Evolutionary conservation across 2,888 invertebrate genomes (phyloP).

Genomic region (Parnassius orleans): DNA sequence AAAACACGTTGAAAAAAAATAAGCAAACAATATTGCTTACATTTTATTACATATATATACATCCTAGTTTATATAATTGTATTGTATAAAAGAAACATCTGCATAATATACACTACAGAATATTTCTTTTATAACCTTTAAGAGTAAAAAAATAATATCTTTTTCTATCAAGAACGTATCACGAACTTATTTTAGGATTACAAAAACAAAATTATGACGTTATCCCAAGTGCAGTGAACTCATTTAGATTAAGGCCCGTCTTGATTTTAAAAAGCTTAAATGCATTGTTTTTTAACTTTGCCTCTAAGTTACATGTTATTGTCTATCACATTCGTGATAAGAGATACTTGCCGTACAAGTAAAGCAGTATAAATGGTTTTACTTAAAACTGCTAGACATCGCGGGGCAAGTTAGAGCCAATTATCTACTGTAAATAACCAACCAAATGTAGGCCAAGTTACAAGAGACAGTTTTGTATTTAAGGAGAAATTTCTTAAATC

Average conservation of each 20-base stretch:
- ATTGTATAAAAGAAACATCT: no score
- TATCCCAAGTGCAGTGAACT: constrained; percentile 9
- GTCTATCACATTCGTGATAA: constrained; percentile 12
- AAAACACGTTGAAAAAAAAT: no score
- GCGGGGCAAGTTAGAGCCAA: constrained; percentile 4
- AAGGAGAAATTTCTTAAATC: no score
- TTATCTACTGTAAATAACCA: constrained; percentile 8
- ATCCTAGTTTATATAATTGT: no score
- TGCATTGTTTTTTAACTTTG: constrained; percentile 7
- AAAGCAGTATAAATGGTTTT: constrained; percentile 8
- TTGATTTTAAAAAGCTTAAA: constrained; percentile 10
- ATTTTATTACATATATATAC: no score
- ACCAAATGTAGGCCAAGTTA: constrained; percentile 9
- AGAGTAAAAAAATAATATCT: no score
- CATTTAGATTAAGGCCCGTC: constrained; percentile 13
- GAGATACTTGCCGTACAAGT: constrained; percentile 12
- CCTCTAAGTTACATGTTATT: constrained; percentile 13
- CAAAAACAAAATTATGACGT: constrained; percentile 8
- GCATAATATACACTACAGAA: no score
- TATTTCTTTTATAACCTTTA: no score
- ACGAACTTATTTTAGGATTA: constrained; percentile 1
- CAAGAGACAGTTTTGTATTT: neutral
- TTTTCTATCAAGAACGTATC: no score
- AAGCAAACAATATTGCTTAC: no score
- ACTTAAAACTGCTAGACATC: constrained; percentile 14